phyloP scores from a whole-genome alignment of 2,113 vertebrate species.

The Oryzias celebensis region DNA sequence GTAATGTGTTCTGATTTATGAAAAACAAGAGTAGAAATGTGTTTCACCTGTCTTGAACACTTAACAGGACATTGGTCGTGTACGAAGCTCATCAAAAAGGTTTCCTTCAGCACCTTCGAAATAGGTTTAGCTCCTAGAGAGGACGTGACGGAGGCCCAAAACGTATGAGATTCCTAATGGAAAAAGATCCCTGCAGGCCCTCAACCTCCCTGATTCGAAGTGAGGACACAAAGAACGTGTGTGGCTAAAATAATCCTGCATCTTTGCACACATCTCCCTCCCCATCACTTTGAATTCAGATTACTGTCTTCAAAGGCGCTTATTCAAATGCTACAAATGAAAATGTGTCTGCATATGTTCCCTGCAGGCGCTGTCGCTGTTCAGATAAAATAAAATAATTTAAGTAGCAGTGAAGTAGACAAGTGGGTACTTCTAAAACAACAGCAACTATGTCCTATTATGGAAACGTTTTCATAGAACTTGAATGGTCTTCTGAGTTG shows the following conservation, averaged over 20 bases:
- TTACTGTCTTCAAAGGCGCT: conserved; percentile 57
- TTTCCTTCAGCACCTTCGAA: conserved; percentile 64
- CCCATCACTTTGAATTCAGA: conserved; percentile 52
- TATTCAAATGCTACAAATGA: conserved; percentile 52
- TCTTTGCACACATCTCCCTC: conserved; percentile 27
- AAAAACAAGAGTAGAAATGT: conserved; percentile 1
- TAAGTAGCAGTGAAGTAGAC: conserved; percentile 18
- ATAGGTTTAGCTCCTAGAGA: conserved; percentile 43
- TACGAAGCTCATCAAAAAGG: conserved; percentile 38
- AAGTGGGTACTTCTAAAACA: conserved; percentile 30
- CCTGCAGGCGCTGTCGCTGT: conserved; percentile 36
- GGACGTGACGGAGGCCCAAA: conserved; percentile 41
- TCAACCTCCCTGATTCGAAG: conserved; percentile 19
- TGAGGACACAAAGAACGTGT: conserved; percentile 44
- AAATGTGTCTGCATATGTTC: conserved; percentile 59
- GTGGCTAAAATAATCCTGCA: conserved; percentile 44
- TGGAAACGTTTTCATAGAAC: conserved; percentile 14
- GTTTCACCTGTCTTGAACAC: conserved; percentile 28
- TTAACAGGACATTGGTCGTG: conserved; percentile 26
- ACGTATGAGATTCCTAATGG: conserved; percentile 58
- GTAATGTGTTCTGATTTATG: too few relatives aligned
- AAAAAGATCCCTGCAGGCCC: conserved; percentile 57
- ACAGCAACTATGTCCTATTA: conserved; percentile 16
- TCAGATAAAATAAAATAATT: not conserved
- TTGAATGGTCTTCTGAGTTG: conserved; percentile 10